phyloP scores from a whole-genome alignment of 2,888 invertebrate genomes.

The Opisthograptis luteolata region DNA sequence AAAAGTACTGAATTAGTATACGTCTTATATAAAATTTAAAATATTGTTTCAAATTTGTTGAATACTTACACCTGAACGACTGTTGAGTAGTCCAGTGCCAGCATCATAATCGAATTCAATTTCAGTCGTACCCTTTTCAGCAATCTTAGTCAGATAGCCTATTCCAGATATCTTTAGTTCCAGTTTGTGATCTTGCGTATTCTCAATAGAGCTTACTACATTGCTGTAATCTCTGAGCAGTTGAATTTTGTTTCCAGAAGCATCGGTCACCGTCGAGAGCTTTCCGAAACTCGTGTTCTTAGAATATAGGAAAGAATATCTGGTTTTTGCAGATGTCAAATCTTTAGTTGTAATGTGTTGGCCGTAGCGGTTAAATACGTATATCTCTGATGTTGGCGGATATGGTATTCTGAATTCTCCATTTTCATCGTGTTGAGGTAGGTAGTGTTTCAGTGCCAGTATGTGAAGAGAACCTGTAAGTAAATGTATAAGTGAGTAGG shows the following conservation, averaged over 20 bases:
- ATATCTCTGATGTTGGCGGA: slow-evolving; percentile 96
- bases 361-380: slow-evolving; percentile 97
- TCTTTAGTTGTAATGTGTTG: slow-evolving; percentile 98
- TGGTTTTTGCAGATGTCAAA: slow-evolving; percentile 95
- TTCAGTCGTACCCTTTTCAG: slow-evolving; percentile 94
- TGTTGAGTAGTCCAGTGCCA: slow-evolving; percentile 93
- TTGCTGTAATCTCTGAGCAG: slow-evolving; percentile 96
- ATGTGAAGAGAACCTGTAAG: slow-evolving; percentile 90
- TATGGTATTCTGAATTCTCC: slow-evolving; percentile 97
- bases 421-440: slow-evolving; percentile 94
- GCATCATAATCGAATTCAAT: slow-evolving; percentile 96
- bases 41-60: neutral
- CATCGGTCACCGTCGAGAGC: slow-evolving; percentile 96
- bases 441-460: slow-evolving; percentile 92
- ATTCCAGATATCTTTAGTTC: slow-evolving; percentile 96
- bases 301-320: slow-evolving; percentile 98
- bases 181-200: slow-evolving; percentile 96
- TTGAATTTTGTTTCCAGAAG: slow-evolving; percentile 96
- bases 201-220: slow-evolving; percentile 96
- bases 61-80: slow-evolving; percentile 89
- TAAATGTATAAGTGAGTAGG: neutral
- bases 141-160: slow-evolving; percentile 94
- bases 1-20: too few relatives aligned
- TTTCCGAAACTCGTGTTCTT: slow-evolving; percentile 98
- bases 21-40: slow-evolving; percentile 27